Evolutionary conservation across 2,113 vertebrate species (phyloP), one percentile per base, ranked within the genome.

Genomic region (Triplophysa siluroides): DNA sequence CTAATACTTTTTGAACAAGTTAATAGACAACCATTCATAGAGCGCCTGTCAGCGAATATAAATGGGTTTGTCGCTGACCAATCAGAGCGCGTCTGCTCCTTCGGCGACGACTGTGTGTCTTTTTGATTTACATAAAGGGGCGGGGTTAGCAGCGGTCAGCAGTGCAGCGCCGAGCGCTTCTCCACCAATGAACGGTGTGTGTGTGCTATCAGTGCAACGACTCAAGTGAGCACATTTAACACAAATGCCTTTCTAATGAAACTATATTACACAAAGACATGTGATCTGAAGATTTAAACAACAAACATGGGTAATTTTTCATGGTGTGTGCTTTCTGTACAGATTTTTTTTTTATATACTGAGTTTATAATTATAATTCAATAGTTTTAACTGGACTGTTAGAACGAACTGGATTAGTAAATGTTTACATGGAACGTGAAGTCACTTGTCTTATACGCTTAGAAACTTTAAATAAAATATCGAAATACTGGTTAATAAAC

Each of bases 1-100:
- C 96, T 92, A 96, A 97, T 95, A 99, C 94, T 99, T 98, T 98
- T 98, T 95, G 96, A 98, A 98, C 97, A 99, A 99, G 96, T 98
- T 99, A 98, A 98, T 98, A 98, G 97, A 98, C 96, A 97, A 97
- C 95, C 97, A 92, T 98, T 96, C 97, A 99, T 98, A 96, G 95
- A 91, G 94, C 92, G 96, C 95, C 96, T 97, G 97, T 96, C 97
- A 96, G 95, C 92, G 93, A 97, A 99, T 99, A 99, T 99, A 98
- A 99, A 98, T 98, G 96, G 91, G 83, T 91, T 95, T 90, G 85
- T 90, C 90, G 86, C 91, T 91, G 95, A 90, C 97, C 96, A 98
- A 99, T 99, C 95, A 95, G 91, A 91, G 93, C 84, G 62, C 92
- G 86, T 86, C 92, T 92, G 95, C 93, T 93, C 93, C 93, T 90